Base-by-base conservation (phyloP, 2,888 invertebrate genomes). In the Xylocampa areola region DNA sequence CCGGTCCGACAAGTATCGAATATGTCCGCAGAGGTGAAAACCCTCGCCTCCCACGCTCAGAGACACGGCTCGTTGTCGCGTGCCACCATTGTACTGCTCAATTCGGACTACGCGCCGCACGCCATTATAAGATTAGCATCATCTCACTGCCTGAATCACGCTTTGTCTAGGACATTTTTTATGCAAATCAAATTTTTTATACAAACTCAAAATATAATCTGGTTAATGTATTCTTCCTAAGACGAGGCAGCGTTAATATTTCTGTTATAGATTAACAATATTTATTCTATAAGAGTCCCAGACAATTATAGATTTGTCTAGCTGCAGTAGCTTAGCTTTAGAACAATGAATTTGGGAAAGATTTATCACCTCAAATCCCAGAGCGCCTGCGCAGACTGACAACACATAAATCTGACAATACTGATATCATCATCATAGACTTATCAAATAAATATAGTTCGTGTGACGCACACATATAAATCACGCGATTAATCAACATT, bases 71-170 rank as follows among this genome's bases (percentile, higher is more conserved):
- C 41, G 52, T 53, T 44, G 67, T 67, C 55, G 53, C 60, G 33
- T 47, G 55, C 52, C 47, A 40, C 51, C 35, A 59, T 49, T 33
- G 41, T 52, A 30, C 55, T 40, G 44, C 63, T 62, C 68, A 55
- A 45, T 62, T 62, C 27, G 51, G 71, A 30, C 39, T 10, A 23
- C 4, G 6, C 35, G 27, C 35, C 44, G 36, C 49, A 36, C 49
- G 67, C 59, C 40, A 59, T 54, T 33, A 54, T 27, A 36, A 57
- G 40, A 68, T 68, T 57, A 60, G 36, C 45, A 55, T 63, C 41
- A 53, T 47, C 8, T 11, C 11, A 32, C 33, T 62, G 40, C 33
- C 23, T 48, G 23, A 47, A 39, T 53, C 2, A 44, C 23, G 43
- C 25, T 35, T 39, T 41, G 13, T 49, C 49, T 50, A 52, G 23